Evolutionary conservation across 53 echinoderm and acorn worm species (phyloP).

Genomic region (Holothuria scabra): DNA sequence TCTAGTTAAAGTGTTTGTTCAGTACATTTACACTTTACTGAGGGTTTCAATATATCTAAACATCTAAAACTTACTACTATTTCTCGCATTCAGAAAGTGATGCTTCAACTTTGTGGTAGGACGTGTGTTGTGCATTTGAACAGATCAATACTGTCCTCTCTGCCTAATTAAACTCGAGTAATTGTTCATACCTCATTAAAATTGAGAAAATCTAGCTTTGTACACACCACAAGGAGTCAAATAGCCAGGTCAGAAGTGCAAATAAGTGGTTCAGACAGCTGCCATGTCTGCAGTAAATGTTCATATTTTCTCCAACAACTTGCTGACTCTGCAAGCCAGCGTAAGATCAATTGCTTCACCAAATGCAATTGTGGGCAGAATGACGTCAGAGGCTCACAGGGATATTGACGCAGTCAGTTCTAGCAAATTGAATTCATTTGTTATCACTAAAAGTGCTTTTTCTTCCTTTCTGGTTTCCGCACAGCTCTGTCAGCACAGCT

Average conservation of each 20-base stretch:
- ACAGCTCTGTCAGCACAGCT: conserved; percentile 30
- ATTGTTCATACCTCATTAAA: conserved; percentile 40
- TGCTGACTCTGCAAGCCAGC: not conserved
- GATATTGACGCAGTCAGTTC: conserved; percentile 45
- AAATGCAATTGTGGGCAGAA: conserved; percentile 35
- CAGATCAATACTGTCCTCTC: conserved; percentile 3
- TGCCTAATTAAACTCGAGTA: conserved; percentile 17
- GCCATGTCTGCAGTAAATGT: conserved; percentile 17
- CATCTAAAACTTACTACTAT: too few relatives aligned
- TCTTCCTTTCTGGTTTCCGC: conserved; percentile 41
- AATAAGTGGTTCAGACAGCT: conserved; percentile 39
- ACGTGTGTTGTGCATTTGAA: not conserved
- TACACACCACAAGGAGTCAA: conserved; percentile 6
- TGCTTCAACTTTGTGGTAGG: too few relatives aligned
- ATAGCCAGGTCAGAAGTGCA: conserved; percentile 20
- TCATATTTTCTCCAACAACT: conserved; percentile 12
- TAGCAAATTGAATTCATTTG: conserved; percentile 38
- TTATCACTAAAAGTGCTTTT: conserved; percentile 47
- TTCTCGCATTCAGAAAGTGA: too few relatives aligned
- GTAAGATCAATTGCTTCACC: not conserved
- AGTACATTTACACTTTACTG: too few relatives aligned
- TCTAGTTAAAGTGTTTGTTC: too few relatives aligned
- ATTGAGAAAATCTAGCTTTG: conserved; percentile 6
- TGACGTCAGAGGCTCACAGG: conserved; percentile 30
- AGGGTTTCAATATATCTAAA: too few relatives aligned